Evolutionary conservation across 2,113 vertebrate genomes (phyloP).

Genomic region (Rhagologus leucostigma): DNA sequence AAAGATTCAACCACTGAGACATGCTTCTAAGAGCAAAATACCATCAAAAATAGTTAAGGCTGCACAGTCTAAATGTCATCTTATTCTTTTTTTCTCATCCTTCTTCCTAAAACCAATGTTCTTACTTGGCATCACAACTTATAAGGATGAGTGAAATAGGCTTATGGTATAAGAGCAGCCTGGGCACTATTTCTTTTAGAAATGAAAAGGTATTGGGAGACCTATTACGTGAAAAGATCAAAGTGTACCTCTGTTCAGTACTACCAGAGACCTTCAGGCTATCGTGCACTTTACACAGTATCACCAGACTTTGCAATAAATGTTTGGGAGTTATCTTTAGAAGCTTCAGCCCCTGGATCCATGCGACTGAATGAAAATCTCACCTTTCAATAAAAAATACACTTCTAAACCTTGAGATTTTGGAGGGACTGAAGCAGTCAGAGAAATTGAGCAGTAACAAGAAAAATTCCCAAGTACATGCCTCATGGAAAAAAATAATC

Average conservation of each 20-base stretch:
- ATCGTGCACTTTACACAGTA: background rate
- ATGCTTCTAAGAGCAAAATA: background rate
- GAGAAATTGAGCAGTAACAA: background rate
- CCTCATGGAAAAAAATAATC: background rate
- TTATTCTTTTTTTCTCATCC: background rate
- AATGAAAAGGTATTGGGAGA: conserved; percentile 42
- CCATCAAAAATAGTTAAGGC: background rate
- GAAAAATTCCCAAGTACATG: background rate
- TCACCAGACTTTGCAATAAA: background rate
- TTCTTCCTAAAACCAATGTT: conserved; percentile 16
- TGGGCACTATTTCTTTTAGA: background rate
- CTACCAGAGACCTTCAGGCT: background rate
- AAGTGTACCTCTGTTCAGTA: background rate
- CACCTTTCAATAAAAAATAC: background rate
- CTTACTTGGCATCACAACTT: background rate
- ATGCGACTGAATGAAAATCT: background rate
- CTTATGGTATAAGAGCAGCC: background rate
- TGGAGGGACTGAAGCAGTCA: background rate
- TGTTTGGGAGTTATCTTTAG: background rate
- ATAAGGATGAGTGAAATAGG: background rate
- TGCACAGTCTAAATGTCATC: background rate
- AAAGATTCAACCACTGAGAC: background rate
- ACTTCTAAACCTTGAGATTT: background rate
- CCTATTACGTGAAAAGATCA: conserved; percentile 21
- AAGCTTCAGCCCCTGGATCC: background rate